These are phyloP conservation scores for Yponomeuta malinellus DNA, from an alignment of 2,888 invertebrate species.

Conservation along the genomic window DNA sequence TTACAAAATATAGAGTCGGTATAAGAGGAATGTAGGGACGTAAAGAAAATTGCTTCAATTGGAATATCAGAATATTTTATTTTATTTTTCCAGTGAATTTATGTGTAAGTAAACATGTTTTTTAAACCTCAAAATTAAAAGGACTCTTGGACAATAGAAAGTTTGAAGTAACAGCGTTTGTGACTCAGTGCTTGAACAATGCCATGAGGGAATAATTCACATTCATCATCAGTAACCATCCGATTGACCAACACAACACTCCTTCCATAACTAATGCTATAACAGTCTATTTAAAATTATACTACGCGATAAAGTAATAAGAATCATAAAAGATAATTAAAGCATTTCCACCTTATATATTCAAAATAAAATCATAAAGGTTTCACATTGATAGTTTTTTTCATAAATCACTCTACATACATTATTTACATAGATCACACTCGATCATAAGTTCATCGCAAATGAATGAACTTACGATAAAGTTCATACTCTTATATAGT, in stretches of 20 bases:
- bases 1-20: background rate
- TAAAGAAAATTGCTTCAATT: background rate
- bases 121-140: conserved; percentile 3
- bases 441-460: conserved; percentile 60
- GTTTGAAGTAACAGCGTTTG: conserved; percentile 1
- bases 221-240: conserved; percentile 26
- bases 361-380: conserved; percentile 71
- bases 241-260: conserved; percentile 47
- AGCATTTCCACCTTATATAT: conserved; percentile 74
- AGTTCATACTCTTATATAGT: conserved; percentile 32
- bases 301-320: conserved; percentile 68
- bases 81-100: background rate
- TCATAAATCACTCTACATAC: conserved; percentile 43
- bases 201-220: conserved; percentile 15
- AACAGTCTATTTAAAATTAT: conserved; percentile 75
- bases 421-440: conserved; percentile 62
- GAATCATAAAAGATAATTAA: conserved; percentile 72
- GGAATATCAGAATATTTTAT: conserved; percentile 10
- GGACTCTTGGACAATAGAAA: conserved; percentile 1
- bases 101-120: background rate
- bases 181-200: conserved; percentile 8
- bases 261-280: conserved; percentile 68
- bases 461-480: conserved; percentile 49
- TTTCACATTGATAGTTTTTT: conserved; percentile 58
- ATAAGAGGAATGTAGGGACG: background rate